phyloP scores from a whole-genome alignment of 2,113 vertebrate species.

The Prionailurus viverrinus region DNA sequence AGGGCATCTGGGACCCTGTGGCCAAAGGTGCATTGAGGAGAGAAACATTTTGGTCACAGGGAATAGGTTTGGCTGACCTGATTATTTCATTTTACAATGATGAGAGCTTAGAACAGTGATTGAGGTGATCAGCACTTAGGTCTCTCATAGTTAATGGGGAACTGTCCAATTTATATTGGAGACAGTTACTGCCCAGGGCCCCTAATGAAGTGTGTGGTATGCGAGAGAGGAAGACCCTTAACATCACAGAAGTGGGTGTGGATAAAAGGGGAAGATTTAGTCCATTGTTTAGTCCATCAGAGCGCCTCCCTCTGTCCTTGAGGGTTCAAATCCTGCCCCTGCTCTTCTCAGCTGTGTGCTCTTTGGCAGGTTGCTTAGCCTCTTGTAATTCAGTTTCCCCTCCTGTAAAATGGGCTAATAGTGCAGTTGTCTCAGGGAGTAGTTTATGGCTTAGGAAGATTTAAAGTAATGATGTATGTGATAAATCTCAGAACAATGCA shows the following conservation, averaged over 20 bases:
- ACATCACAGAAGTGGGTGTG: neutral
- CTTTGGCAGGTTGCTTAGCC: neutral
- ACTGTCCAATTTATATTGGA: conserved; percentile 53
- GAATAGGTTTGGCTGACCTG: conserved; percentile 10
- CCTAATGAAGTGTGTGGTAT: neutral
- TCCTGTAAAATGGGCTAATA: neutral
- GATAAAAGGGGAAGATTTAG: neutral
- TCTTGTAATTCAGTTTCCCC: neutral
- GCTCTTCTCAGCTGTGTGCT: neutral
- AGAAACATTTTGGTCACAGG: conserved; percentile 44
- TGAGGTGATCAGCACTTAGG: neutral
- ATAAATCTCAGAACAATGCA: neutral
- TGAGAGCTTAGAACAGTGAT: neutral
- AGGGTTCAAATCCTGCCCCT: neutral
- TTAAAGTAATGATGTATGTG: neutral
- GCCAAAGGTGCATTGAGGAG: neutral
- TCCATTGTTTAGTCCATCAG: neutral
- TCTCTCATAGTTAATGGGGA: conserved; percentile 23
- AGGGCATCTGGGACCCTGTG: neutral
- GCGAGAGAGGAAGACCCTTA: neutral
- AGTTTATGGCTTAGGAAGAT: neutral
- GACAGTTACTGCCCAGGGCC: neutral
- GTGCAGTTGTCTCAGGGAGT: neutral
- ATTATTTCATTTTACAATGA: conserved; percentile 29
- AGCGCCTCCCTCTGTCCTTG: neutral